These are phyloP conservation scores for Erpetoichthys calabaricus DNA, from an alignment of 2,797 vertebrate genomes.

Conservation along the genomic window DNA sequence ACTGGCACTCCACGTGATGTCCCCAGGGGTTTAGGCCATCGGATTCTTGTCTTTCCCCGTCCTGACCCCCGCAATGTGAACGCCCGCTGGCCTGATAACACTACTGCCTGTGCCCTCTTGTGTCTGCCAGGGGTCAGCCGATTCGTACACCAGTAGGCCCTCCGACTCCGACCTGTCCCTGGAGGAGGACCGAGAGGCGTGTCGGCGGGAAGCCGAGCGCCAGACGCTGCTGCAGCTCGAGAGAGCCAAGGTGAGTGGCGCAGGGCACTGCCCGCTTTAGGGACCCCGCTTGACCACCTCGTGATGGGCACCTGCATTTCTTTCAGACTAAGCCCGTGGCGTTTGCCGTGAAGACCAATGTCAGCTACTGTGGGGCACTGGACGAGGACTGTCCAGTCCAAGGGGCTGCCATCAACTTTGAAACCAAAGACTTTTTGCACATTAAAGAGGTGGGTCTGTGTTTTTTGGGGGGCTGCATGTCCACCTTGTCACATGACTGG, in stretches of 20 bases:
- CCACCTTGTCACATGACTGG: neutral
- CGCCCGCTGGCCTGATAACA: too few relatives aligned
- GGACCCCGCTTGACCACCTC: too few relatives aligned
- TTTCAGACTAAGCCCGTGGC: conserved; percentile 83
- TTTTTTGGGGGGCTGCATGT: neutral
- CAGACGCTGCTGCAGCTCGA: conserved; percentile 91
- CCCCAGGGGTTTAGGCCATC: too few relatives aligned
- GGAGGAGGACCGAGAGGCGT: conserved; percentile 89
- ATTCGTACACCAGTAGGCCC: conserved; percentile 93
- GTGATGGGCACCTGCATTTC: neutral
- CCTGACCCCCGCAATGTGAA: too few relatives aligned
- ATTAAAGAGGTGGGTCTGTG: conserved; percentile 78
- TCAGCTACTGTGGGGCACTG: conserved; percentile 86
- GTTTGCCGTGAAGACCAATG: conserved; percentile 90
- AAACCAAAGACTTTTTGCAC: conserved; percentile 97
- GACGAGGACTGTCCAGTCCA: conserved; percentile 93
- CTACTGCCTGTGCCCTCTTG: neutral
- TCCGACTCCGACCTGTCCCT: conserved; percentile 97
- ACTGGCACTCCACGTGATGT: too few relatives aligned
- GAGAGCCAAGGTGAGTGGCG: conserved; percentile 71
- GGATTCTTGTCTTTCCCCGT: too few relatives aligned
- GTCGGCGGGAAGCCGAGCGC: conserved; percentile 87
- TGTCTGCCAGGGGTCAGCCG: conserved; percentile 71
- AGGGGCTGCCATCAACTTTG: conserved; percentile 90
- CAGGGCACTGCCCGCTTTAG: neutral